These are phyloP conservation scores for Cottoperca gobio DNA, from an alignment of 2,797 vertebrate genomes.

Conservation along the genomic window DNA sequence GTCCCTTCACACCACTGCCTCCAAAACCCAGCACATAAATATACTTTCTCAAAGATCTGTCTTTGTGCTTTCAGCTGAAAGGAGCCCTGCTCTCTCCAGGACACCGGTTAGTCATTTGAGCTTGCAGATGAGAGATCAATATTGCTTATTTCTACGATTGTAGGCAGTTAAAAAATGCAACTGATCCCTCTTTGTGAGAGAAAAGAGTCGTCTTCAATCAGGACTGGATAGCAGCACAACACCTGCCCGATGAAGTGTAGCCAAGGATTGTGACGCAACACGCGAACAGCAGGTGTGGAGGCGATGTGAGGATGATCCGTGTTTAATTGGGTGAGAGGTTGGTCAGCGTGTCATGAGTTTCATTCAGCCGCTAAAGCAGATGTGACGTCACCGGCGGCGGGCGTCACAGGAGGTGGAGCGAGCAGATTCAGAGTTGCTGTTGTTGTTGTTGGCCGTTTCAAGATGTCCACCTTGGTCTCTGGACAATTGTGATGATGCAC, in stretches of 20 bases:
- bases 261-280: conserved; percentile 22
- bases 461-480: too few relatives aligned
- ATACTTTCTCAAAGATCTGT: background rate
- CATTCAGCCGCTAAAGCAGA: conserved; percentile 58
- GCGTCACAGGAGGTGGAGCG: background rate
- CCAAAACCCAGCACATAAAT: background rate
- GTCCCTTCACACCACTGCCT: background rate
- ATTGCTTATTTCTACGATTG: conserved; percentile 21
- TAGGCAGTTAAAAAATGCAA: conserved; percentile 20
- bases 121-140: conserved; percentile 47
- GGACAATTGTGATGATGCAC: too few relatives aligned
- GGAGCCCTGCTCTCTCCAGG: background rate
- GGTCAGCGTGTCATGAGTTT: conserved; percentile 44
- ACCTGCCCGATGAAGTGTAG: conserved; percentile 69
- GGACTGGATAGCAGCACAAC: conserved; percentile 27
- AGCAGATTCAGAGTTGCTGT: too few relatives aligned
- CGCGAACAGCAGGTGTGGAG: conserved; percentile 58
- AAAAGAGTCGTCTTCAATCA: conserved; percentile 23
- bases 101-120: conserved; percentile 20
- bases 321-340: conserved; percentile 34
- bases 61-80: conserved; percentile 5
- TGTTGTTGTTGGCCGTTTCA: too few relatives aligned
- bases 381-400: conserved; percentile 53
- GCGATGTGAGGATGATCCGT: conserved; percentile 33
- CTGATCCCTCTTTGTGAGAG: background rate